A percentile compares a stretch with the other conserved stretches of the same genome.
phyloP scores from a whole-genome alignment of 2,888 invertebrate species.

The Panzeria rudis region DNA sequence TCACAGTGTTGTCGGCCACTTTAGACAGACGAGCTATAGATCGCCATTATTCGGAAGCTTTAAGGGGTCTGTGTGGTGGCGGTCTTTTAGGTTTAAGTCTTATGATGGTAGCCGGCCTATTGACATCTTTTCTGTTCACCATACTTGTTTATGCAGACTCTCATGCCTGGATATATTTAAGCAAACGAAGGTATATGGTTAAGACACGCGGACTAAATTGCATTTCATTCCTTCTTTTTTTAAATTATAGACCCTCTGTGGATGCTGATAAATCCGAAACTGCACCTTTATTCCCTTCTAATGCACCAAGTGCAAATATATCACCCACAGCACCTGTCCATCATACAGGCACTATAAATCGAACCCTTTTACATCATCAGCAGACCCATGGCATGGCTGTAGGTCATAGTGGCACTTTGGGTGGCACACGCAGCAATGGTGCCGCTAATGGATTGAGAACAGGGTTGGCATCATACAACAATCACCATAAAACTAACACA shows the following conservation, averaged over 20 bases:
- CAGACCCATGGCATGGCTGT: slow-evolving; percentile 77
- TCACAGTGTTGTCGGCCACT: slow-evolving; percentile 85
- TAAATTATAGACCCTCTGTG: slow-evolving; percentile 77
- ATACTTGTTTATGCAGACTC: slow-evolving; percentile 97
- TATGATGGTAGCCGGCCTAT: slow-evolving; percentile 93
- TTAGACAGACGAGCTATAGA: slow-evolving; percentile 93
- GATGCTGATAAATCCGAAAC: slow-evolving; percentile 84
- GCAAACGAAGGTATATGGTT: slow-evolving; percentile 88
- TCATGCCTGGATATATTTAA: slow-evolving; percentile 98
- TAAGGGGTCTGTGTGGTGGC: slow-evolving; percentile 92
- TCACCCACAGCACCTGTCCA: slow-evolving; percentile 81
- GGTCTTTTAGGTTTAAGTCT: slow-evolving; percentile 92
- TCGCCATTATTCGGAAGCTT: slow-evolving; percentile 91
- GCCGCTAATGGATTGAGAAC: slow-evolving; percentile 73
- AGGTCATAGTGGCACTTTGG: slow-evolving; percentile 74
- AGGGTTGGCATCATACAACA: slow-evolving; percentile 78
- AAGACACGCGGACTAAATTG: not conserved
- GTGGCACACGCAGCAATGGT: slow-evolving; percentile 74
- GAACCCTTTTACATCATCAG: slow-evolving; percentile 83
- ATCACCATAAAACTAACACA: slow-evolving; percentile 81
- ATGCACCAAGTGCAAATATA: slow-evolving; percentile 82
- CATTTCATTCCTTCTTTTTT: slow-evolving; percentile 20
- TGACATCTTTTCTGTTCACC: slow-evolving; percentile 95
- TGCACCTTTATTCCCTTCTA: slow-evolving; percentile 83
- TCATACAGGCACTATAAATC: slow-evolving; percentile 83